Evolutionary conservation across 2,888 invertebrate species (phyloP).

Genomic region (Epirrita christyi): DNA sequence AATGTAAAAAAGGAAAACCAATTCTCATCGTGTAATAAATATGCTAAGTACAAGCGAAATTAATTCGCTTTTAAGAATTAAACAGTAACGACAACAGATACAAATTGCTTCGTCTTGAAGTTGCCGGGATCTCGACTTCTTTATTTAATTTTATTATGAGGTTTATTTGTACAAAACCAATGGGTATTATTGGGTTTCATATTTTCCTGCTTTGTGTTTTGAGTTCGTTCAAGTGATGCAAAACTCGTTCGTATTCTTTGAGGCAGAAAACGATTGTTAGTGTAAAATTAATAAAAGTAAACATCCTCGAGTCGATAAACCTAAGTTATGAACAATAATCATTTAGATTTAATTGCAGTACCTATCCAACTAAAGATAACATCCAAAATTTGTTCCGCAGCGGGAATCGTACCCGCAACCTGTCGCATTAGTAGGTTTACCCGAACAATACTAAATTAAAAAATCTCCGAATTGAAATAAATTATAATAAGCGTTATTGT

Average conservation of each 20-base stretch:
- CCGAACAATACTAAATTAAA: too few species aligned
- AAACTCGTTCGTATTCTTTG: constrained; percentile 15
- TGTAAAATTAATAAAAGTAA: not conserved
- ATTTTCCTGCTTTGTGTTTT: constrained; percentile 10
- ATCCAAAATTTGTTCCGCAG: too few species aligned
- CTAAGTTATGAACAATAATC: too few species aligned
- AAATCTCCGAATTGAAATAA: too few species aligned
- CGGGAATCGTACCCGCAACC: too few species aligned
- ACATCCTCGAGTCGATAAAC: too few species aligned
- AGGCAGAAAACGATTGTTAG: not conserved
- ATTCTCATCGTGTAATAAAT: constrained; percentile 18
- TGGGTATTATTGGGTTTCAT: constrained; percentile 16
- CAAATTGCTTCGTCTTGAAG: constrained; percentile 23
- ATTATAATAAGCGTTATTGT: too few species aligned
- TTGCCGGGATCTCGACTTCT: constrained; percentile 18
- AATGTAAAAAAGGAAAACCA: not conserved
- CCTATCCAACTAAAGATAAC: too few species aligned
- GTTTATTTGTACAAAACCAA: constrained; percentile 11
- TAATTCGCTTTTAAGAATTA: constrained; percentile 27
- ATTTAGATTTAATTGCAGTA: too few species aligned
- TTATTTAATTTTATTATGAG: constrained; percentile 18
- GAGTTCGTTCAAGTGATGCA: constrained; percentile 34
- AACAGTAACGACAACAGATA: constrained; percentile 17
- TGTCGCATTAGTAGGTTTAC: too few species aligned
- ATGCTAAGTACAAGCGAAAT: constrained; percentile 25